Conservation (phyloP, 1,140 invertebrate species). For the Bombus picipes region DNA sequence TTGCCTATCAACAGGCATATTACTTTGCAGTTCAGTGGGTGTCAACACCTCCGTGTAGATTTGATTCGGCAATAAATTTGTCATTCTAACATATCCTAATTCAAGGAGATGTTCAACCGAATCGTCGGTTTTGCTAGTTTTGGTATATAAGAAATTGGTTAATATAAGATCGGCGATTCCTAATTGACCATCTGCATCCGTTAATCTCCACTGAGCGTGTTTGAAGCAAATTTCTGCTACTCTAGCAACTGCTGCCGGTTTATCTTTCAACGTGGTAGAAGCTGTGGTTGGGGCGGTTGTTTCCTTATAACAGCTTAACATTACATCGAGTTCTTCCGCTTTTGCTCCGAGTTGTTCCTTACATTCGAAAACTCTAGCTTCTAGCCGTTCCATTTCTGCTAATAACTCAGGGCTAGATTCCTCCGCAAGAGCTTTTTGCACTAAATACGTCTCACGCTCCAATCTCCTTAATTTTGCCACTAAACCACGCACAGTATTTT, state of each 20-base stretch:
- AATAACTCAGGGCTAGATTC: slow-evolving; percentile 84
- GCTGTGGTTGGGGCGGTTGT: slow-evolving; percentile 82
- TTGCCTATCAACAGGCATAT: slow-evolving; percentile 93
- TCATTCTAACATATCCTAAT: slow-evolving; percentile 97
- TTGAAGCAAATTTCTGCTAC: slow-evolving; percentile 99
- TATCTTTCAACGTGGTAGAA: slow-evolving; percentile 82
- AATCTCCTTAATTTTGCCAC: slow-evolving; percentile 91
- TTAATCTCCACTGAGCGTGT: slow-evolving; percentile 98
- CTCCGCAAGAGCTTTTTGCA: slow-evolving; percentile 80
- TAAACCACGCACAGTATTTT: slow-evolving; percentile 92
- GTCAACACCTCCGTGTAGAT: slow-evolving; percentile 96
- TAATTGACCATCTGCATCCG: slow-evolving; percentile 98
- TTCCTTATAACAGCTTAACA: slow-evolving; percentile 94
- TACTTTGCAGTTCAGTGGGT: slow-evolving; percentile 93
- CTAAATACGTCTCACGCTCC: slow-evolving; percentile 95
- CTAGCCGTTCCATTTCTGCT: slow-evolving; percentile 87
- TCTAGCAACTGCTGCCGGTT: slow-evolving; percentile 90
- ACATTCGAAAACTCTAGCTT: slow-evolving; percentile 91
- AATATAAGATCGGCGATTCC: slow-evolving; percentile 98
- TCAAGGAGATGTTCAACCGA: slow-evolving; percentile 98
- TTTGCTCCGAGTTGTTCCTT: slow-evolving; percentile 93
- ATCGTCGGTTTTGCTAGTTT: slow-evolving; percentile 97
- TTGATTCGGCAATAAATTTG: slow-evolving; percentile 96
- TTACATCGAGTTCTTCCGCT: slow-evolving; percentile 96
- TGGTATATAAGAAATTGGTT: slow-evolving; percentile 98